A percentile compares a stretch with the other conserved stretches of the same genome.
Evolutionary conservation across 2,113 vertebrate genomes (phyloP).

Genomic region (Eulemur rufifrons): DNA sequence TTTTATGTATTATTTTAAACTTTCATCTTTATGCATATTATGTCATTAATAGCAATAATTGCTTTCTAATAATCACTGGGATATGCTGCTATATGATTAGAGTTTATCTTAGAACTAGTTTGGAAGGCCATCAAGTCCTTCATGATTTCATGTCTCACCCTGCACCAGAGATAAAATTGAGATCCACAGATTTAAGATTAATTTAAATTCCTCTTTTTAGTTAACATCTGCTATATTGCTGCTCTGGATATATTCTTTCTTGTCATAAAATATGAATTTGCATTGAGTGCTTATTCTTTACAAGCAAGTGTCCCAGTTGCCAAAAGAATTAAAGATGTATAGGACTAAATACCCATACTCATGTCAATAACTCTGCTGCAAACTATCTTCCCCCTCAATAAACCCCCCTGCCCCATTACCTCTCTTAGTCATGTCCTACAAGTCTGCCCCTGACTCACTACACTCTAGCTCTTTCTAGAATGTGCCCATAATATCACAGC

Average conservation of each 20-base stretch:
- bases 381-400: neutral
- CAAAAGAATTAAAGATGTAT: neutral
- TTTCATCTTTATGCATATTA: neutral
- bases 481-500: neutral
- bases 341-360: neutral
- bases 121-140: neutral
- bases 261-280: neutral
- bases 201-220: neutral
- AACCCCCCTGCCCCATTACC: accelerated
- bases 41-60: neutral
- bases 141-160: neutral
- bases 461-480: neutral
- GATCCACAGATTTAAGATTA: neutral
- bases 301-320: neutral
- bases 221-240: neutral
- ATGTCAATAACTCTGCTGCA: neutral
- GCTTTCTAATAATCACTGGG: neutral
- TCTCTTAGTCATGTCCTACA: neutral
- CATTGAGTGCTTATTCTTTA: neutral
- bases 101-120: neutral
- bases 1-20: neutral
- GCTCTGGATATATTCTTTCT: neutral
- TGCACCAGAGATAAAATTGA: neutral
- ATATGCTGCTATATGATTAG: neutral
- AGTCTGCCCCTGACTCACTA: neutral